A percentile compares a stretch with the other conserved stretches of the same genome.
phyloP scores from a whole-genome alignment of 2,888 invertebrate species.

The Stegana nigrithorax region DNA sequence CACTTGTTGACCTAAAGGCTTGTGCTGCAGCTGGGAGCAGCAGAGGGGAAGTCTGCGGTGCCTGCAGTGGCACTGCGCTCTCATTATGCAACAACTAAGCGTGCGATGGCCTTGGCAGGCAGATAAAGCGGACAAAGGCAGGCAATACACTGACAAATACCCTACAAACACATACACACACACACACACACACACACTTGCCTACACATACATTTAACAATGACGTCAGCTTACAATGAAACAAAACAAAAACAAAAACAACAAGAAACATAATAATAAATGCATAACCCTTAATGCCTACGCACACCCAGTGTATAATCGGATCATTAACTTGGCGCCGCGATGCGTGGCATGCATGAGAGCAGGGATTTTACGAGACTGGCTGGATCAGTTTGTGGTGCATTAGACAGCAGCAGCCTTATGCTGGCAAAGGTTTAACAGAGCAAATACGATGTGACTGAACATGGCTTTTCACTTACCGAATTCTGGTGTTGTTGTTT shows the following conservation, averaged over 20 bases:
- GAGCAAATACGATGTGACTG: neutral
- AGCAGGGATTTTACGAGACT: neutral
- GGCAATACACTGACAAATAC: too few species aligned
- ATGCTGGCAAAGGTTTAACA: neutral
- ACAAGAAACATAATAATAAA: too few species aligned
- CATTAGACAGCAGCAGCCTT: neutral
- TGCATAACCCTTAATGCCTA: too few species aligned
- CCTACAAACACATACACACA: too few species aligned
- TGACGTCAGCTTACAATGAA: constrained; percentile 3
- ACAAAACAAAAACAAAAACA: neutral
- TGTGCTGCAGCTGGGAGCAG: neutral
- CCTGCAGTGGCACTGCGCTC: neutral
- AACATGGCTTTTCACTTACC: constrained; percentile 56
- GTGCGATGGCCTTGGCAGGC: constrained; percentile 2
- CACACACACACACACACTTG: too few species aligned
- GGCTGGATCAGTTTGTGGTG: neutral
- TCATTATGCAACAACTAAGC: constrained; percentile 16
- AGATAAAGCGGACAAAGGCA: constrained; percentile 1
- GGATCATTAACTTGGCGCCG: constrained; percentile 10
- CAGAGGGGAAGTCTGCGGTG: neutral
- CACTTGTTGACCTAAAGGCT: constrained; percentile 1
- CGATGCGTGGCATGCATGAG: neutral
- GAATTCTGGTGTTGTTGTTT: constrained; percentile 68
- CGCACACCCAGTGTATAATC: neutral
- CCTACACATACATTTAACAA: constrained; percentile 6